phyloP scores from a whole-genome alignment of 2,113 vertebrate genomes.

The Tricholaema leucomelas region DNA sequence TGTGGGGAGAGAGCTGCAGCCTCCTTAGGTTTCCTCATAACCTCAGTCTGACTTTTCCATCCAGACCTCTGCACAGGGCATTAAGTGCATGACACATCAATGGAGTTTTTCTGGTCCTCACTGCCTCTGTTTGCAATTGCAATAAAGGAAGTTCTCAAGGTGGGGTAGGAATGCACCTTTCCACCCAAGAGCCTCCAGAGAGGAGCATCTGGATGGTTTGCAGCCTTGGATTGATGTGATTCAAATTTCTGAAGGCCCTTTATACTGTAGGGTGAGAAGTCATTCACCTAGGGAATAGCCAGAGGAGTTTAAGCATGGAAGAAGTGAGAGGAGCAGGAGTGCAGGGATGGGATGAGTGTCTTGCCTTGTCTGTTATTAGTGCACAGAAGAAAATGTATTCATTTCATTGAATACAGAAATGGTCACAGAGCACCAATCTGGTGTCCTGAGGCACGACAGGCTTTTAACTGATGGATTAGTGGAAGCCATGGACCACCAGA shows the following conservation, averaged over 20 bases:
- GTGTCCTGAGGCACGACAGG: background rate
- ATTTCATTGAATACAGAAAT: background rate
- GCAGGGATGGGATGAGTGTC: background rate
- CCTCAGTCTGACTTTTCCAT: background rate
- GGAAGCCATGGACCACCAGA: background rate
- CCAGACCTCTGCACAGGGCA: background rate
- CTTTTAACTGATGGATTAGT: background rate
- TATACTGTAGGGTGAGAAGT: accelerated
- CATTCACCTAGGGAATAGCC: background rate
- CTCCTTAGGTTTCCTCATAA: background rate
- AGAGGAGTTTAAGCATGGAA: background rate
- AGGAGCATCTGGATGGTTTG: background rate
- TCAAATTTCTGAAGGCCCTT: background rate
- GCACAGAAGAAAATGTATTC: too few species aligned
- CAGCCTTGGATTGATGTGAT: background rate
- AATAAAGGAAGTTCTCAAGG: background rate
- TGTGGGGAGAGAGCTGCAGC: background rate
- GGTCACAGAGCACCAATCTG: accelerated
- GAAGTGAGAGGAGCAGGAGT: background rate
- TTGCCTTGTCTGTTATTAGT: background rate
- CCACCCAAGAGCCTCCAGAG: background rate
- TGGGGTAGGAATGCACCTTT: accelerated
- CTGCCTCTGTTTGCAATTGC: background rate
- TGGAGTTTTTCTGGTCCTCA: background rate
- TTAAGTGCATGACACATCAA: background rate